Evolutionary conservation across 2,888 invertebrate species (phyloP).

Genomic region (Coelinius sp.): DNA sequence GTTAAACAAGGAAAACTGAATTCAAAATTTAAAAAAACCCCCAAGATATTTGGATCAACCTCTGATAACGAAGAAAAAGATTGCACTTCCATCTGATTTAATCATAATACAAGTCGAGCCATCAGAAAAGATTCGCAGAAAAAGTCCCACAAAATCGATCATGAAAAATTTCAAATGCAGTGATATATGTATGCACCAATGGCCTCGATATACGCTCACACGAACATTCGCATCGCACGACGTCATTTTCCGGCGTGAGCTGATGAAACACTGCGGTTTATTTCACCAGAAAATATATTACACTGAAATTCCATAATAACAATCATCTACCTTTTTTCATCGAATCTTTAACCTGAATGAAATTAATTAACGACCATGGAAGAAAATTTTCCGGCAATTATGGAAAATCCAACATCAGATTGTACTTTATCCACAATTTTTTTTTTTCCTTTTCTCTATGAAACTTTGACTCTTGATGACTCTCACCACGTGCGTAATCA

Average conservation of each 20-base stretch:
- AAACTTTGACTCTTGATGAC: neutral
- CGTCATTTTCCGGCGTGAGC: neutral
- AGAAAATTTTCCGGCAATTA: neutral
- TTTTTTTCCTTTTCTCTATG: neutral
- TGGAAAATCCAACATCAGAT: neutral
- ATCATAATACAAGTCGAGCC: too few species aligned
- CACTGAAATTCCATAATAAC: too few species aligned
- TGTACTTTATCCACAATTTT: neutral
- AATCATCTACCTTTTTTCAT: neutral
- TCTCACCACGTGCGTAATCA: neutral
- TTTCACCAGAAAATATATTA: too few species aligned
- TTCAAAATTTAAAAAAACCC: too few species aligned
- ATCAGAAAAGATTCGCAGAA: too few species aligned
- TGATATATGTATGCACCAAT: neutral
- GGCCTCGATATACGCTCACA: neutral
- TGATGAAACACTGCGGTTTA: neutral
- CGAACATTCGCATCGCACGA: neutral
- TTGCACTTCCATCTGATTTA: too few species aligned
- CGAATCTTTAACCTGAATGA: neutral
- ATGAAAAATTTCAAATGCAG: too few species aligned
- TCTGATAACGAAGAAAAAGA: too few species aligned
- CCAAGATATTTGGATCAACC: too few species aligned
- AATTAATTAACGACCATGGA: neutral
- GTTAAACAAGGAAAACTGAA: too few species aligned
- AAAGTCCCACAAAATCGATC: too few species aligned